Evolutionary conservation across 1,140 invertebrate species (phyloP), one percentile per base, ranked within the genome.

Genomic region (Panagrolaimus sp.): DNA sequence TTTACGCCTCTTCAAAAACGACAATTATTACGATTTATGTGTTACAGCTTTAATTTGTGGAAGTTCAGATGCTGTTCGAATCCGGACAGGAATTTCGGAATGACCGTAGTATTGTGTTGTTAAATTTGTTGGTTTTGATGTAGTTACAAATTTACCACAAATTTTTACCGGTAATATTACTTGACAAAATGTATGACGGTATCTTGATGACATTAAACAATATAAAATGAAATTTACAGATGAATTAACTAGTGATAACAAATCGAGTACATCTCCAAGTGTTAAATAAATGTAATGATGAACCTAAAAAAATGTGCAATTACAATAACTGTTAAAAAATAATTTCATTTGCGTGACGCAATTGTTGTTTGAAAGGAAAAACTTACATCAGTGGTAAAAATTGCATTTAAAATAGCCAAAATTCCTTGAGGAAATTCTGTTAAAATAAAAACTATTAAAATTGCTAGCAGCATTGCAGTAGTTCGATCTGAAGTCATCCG

Each of bases 381-480:
- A 61, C 51, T 67, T n/a, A 66, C 72, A 20, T 74, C 74, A 44
- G 48, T 70, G 7, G 78, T 80, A 48, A 75, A 81, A 48, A 80
- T 72, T 14, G 76, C 79, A 57, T 67, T 74, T n/a, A 80, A 46
- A 44, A 80, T 78, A 13, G 78, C 71, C 20, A 80, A 68, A 11
- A 80, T 48, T 13, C 79, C 79, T 51, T 80, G 78, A 14, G 78
- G 78, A 14, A 80, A 69, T 68, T 80, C 78, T 13, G 78, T 80
- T 13, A 80, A 51, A 7, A 80, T 62, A 51, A 80, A 80, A 11
- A 80, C 78, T 14, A 67, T 51, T 23, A 80, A 46, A 67, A 80
- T 80, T 16, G 72, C 69, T 8, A 80, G 61, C 42, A 80, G 67
- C 70, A 80, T 78, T 9, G 67, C 67, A 9, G 79, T 80, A 7